Conservation (phyloP, 2,888 invertebrate genomes). For the Axea sp. region DNA sequence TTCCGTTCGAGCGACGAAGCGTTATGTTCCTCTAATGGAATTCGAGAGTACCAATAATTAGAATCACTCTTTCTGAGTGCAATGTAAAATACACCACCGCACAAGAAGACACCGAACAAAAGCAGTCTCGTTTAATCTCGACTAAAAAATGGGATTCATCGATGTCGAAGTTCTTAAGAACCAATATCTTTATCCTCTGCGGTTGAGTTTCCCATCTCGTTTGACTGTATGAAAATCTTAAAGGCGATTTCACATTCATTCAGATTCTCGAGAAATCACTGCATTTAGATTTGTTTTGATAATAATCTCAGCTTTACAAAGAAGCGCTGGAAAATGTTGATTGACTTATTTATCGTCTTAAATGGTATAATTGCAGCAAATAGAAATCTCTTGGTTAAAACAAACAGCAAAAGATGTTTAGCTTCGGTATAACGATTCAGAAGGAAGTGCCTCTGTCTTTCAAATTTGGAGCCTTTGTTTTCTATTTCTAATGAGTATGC, state of each 20-base stretch:
- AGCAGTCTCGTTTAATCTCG: conserved; percentile 44
- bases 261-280: not conserved
- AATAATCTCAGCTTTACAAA: conserved; percentile 10
- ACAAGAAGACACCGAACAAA: conserved; percentile 42
- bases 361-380: conserved; percentile 29
- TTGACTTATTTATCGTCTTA: conserved; percentile 20
- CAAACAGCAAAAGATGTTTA: conserved; percentile 13
- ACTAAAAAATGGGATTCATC: conserved; percentile 54
- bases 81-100: conserved; percentile 29
- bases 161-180: conserved; percentile 44
- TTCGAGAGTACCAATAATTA: conserved; percentile 43
- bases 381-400: not conserved
- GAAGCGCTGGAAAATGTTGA: conserved; percentile 11
- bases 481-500: conserved; percentile 44
- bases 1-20: conserved; percentile 14
- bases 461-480: conserved; percentile 29
- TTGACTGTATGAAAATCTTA: conserved; percentile 51
- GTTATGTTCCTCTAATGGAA: conserved; percentile 42
- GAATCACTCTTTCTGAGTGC: conserved; percentile 46
- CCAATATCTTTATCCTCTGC: conserved; percentile 51
- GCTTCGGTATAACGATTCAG: conserved; percentile 8
- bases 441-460: conserved; percentile 6
- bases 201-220: conserved; percentile 36
- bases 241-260: conserved; percentile 1
- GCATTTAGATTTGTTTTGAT: conserved; percentile 17